phyloP scores from a whole-genome alignment of 2,888 invertebrate species.

The Bombylius discolor region DNA sequence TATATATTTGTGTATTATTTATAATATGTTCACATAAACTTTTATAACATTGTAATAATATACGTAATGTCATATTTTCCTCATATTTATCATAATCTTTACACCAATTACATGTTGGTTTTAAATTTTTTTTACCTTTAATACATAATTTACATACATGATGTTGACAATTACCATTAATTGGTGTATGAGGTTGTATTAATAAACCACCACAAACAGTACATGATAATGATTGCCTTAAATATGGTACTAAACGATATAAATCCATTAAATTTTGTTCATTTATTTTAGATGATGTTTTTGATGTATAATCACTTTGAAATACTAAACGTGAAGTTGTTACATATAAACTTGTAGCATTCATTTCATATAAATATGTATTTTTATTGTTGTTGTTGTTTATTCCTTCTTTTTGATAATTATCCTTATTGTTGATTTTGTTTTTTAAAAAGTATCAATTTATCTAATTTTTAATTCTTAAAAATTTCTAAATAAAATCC shows the following conservation, averaged over 20 bases:
- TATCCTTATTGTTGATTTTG: too few relatives aligned
- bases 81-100: slow-evolving; percentile 66
- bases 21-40: slow-evolving; percentile 75
- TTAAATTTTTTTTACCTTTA: slow-evolving; percentile 71
- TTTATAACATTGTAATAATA: slow-evolving; percentile 77
- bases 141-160: slow-evolving; percentile 76
- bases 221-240: slow-evolving; percentile 78
- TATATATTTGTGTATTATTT: slow-evolving; percentile 55
- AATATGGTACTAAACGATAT: slow-evolving; percentile 67
- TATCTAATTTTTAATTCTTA: too few relatives aligned
- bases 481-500: too few relatives aligned
- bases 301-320: slow-evolving; percentile 15
- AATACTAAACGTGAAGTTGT: slow-evolving; percentile 26
- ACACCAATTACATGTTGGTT: slow-evolving; percentile 75
- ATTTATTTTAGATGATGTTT: too few relatives aligned
- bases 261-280: slow-evolving; percentile 69
- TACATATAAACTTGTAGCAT: slow-evolving; percentile 26
- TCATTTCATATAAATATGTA: slow-evolving; percentile 17
- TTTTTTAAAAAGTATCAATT: too few relatives aligned
- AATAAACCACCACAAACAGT: slow-evolving; percentile 77
- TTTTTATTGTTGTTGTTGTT: too few relatives aligned
- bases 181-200: slow-evolving; percentile 68
- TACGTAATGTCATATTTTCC: slow-evolving; percentile 68
- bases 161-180: slow-evolving; percentile 69
- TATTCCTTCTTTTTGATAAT: too few relatives aligned